These are phyloP conservation scores for Pterocles orientalis DNA, from an alignment of 2,113 vertebrate species.

Conservation along the genomic window DNA sequence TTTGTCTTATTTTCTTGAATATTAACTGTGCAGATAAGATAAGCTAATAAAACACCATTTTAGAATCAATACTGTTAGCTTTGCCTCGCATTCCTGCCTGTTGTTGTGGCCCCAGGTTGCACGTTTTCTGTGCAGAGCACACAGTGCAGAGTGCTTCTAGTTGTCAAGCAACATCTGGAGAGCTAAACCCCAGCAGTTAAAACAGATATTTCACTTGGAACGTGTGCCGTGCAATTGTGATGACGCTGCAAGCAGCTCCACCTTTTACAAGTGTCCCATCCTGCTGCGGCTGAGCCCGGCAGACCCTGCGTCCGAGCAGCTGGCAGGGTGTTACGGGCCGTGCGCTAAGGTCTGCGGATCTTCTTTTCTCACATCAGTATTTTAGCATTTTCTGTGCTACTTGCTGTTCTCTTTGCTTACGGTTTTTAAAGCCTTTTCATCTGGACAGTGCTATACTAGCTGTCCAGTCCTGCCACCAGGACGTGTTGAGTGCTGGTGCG, in stretches of 20 bases:
- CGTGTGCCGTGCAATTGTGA: not conserved
- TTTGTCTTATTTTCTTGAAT: slow-evolving; percentile 62
- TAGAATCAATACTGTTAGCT: slow-evolving; percentile 57
- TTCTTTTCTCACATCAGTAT: not conserved
- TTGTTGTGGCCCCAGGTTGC: not conserved
- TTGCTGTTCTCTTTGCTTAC: not conserved
- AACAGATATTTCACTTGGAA: not conserved
- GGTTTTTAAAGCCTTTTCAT: not conserved
- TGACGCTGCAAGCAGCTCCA: not conserved
- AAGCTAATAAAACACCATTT: slow-evolving; percentile 60
- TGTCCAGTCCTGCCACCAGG: not conserved
- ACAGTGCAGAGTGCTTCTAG: not conserved
- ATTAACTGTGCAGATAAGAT: slow-evolving; percentile 66
- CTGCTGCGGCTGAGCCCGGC: not conserved
- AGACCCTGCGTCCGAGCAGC: not conserved
- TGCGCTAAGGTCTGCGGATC: not conserved
- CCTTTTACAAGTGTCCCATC: not conserved
- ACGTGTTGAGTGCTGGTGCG: not conserved
- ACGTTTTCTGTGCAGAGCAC: not conserved
- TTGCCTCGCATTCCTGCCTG: slow-evolving; percentile 16
- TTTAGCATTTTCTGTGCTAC: not conserved
- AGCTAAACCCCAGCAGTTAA: not conserved
- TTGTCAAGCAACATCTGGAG: not conserved
- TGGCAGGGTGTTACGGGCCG: rapidly evolving
- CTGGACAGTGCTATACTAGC: not conserved